Percentiles rank a stretch among this genome's conserved stretches.
These are phyloP conservation scores for Excalfactoria chinensis DNA, from an alignment of 2,113 vertebrate species.

Conservation along the genomic window DNA sequence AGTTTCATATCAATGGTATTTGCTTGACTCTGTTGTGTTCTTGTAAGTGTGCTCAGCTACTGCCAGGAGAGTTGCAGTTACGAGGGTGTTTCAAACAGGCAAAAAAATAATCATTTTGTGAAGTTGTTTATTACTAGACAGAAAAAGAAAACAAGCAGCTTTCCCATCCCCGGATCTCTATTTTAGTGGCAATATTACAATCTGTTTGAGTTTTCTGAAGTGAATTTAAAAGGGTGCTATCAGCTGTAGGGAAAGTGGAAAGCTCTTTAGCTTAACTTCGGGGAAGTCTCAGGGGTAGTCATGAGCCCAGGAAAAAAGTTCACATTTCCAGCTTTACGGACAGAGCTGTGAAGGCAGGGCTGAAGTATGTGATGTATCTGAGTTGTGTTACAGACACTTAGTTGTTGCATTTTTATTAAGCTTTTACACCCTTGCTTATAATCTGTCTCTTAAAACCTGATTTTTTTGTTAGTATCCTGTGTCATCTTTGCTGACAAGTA, in stretches of 20 bases:
- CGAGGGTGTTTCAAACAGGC: background rate
- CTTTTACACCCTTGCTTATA: background rate
- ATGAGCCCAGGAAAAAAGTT: background rate
- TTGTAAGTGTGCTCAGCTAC: background rate
- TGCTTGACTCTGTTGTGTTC: background rate
- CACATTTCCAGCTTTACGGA: background rate
- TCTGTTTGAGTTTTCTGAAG: background rate
- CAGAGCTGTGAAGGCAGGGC: rapidly evolving
- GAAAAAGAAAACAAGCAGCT: background rate
- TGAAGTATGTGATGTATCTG: background rate
- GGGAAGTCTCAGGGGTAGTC: background rate
- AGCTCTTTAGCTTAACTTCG: background rate
- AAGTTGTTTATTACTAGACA: background rate
- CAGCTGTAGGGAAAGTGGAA: background rate
- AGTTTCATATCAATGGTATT: background rate
- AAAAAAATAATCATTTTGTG: background rate
- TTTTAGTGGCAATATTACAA: background rate
- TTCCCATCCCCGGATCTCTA: background rate
- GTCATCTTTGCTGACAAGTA: background rate
- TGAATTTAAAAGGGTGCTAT: background rate
- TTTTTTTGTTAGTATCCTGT: background rate
- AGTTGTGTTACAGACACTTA: background rate
- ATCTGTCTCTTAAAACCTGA: background rate
- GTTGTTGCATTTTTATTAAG: background rate
- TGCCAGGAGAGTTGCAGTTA: background rate